A percentile compares a stretch with the other conserved stretches of the same genome.
phyloP scores from a whole-genome alignment of 2,888 invertebrate genomes.

The Ectropis crepuscularia region DNA sequence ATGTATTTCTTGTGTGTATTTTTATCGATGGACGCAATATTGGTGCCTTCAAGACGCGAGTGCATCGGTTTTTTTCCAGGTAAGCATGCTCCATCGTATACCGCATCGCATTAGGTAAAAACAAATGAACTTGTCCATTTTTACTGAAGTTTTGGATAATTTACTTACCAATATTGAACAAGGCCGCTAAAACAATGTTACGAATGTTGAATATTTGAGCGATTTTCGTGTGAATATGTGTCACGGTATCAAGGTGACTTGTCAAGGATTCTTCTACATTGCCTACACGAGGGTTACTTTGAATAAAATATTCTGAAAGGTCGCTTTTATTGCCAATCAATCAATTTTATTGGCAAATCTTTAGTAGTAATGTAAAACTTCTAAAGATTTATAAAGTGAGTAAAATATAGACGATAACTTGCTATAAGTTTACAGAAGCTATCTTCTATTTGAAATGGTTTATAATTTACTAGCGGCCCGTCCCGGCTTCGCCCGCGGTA shows the following conservation, averaged over 20 bases:
- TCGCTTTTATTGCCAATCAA: conserved; percentile 17
- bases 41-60: too few species aligned
- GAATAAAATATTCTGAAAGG: conserved; percentile 19
- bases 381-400: too few species aligned
- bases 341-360: conserved; percentile 10
- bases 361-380: conserved; percentile 21
- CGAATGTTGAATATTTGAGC: conserved; percentile 45
- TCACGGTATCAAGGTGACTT: conserved; percentile 33
- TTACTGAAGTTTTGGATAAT: conserved; percentile 19
- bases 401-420: too few species aligned
- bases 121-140: background rate
- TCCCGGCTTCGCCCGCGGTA: too few species aligned
- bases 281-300: conserved; percentile 13
- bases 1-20: too few species aligned
- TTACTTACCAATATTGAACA: conserved; percentile 49
- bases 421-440: too few species aligned
- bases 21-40: too few species aligned
- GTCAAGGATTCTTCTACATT: conserved; percentile 26
- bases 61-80: too few species aligned
- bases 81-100: too few species aligned
- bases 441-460: too few species aligned
- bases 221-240: conserved; percentile 37
- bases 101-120: too few species aligned
- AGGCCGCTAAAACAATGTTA: conserved; percentile 51
- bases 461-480: too few species aligned